These are phyloP conservation scores for Anoura caudifer DNA, from an alignment of 2,113 vertebrate species.

Conservation along the genomic window DNA sequence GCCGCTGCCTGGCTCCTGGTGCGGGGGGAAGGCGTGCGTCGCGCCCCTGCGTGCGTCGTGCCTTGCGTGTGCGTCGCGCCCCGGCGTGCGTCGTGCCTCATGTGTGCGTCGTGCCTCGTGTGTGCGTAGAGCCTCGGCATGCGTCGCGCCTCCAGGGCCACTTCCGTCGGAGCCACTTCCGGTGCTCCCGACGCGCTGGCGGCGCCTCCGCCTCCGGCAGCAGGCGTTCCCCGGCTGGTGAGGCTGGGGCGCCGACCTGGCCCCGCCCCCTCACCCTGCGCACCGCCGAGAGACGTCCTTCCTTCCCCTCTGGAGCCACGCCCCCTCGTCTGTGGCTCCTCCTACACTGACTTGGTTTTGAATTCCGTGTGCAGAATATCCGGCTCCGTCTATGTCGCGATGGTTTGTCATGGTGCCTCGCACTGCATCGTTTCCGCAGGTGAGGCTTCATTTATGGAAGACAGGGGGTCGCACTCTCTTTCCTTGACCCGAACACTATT, in stretches of 20 bases:
- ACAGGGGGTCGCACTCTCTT: not conserved
- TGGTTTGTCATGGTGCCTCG: not conserved
- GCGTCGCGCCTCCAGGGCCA: not conserved
- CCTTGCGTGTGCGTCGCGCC: accelerated
- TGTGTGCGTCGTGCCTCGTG: no score
- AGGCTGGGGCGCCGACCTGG: accelerated
- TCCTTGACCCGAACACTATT: not conserved
- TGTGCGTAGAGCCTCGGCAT: no score
- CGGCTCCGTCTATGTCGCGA: not conserved
- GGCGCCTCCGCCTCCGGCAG: no score
- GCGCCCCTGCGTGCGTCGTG: not conserved
- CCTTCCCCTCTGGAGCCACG: not conserved
- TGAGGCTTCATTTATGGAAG: not conserved
- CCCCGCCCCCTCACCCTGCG: accelerated
- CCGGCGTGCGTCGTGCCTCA: accelerated
- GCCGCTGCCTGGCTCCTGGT: accelerated
- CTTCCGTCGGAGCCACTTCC: not conserved
- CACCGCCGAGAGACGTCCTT: no score
- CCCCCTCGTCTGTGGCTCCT: not conserved
- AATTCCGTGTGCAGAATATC: not conserved
- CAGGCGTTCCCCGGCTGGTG: accelerated
- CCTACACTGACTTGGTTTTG: not conserved
- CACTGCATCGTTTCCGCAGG: not conserved
- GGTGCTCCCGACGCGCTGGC: accelerated
- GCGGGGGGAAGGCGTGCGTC: accelerated